phyloP scores from a whole-genome alignment of 1,140 invertebrate genomes.

The Heliothis subflexa region DNA sequence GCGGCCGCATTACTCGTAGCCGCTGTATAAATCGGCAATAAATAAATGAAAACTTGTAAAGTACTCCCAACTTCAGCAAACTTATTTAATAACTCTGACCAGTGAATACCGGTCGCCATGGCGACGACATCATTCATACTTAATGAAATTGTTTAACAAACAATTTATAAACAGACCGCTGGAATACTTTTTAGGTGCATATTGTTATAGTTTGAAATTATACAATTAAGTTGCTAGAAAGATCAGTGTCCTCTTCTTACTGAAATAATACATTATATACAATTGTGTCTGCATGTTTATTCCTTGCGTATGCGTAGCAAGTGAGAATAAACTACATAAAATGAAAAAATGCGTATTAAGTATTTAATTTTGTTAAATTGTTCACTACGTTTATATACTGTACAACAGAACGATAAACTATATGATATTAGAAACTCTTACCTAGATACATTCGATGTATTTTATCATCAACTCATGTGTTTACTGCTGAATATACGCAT shows the following conservation, averaged over 20 bases:
- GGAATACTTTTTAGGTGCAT: slow-evolving; percentile 15
- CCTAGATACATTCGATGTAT: no score
- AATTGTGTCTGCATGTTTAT: neutral
- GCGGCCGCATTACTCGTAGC: slow-evolving; percentile 27
- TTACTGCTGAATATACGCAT: no score
- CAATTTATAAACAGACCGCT: slow-evolving; percentile 17
- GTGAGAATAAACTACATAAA: no score
- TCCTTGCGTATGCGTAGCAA: no score
- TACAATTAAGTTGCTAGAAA: slow-evolving; percentile 6
- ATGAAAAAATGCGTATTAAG: no score
- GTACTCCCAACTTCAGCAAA: slow-evolving; percentile 50
- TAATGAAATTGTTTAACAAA: slow-evolving; percentile 48
- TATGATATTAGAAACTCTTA: no score
- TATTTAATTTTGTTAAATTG: no score
- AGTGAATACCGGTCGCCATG: slow-evolving; percentile 41
- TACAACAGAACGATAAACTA: no score
- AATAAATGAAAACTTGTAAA: slow-evolving; percentile 60
- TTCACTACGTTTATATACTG: no score
- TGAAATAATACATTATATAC: neutral
- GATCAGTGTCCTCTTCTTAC: neutral
- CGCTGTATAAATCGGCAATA: slow-evolving; percentile 64
- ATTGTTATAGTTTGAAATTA: slow-evolving; percentile 11
- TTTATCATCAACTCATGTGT: no score
- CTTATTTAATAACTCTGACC: slow-evolving; percentile 61
- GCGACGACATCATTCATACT: slow-evolving; percentile 22